Conservation (phyloP, 2,113 vertebrate species). For the Prunella himalayana region DNA sequence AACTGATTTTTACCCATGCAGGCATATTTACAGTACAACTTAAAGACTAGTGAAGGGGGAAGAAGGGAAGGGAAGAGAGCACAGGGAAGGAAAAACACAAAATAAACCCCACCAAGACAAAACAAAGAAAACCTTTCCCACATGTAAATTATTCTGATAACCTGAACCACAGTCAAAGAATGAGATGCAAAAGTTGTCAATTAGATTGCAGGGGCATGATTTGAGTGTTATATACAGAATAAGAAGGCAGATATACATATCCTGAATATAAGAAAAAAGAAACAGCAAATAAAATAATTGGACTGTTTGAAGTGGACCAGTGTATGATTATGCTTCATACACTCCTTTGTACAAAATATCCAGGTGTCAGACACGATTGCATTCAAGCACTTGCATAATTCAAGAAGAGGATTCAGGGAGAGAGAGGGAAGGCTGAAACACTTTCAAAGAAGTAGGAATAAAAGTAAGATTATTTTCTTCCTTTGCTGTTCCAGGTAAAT, state of each 20-base stretch:
- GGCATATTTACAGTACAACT: neutral
- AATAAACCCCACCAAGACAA: neutral
- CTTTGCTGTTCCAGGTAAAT: neutral
- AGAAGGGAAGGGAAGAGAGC: neutral
- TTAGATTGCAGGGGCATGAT: neutral
- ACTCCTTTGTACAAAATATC: neutral
- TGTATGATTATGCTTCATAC: neutral
- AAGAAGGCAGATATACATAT: neutral
- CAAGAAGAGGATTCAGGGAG: fast-evolving
- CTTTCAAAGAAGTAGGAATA: neutral
- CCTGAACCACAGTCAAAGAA: neutral
- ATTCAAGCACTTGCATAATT: neutral
- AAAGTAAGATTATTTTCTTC: neutral
- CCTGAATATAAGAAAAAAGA: neutral
- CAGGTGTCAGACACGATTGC: neutral
- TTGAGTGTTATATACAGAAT: neutral
- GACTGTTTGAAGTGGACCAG: neutral
- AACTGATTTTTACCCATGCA: neutral
- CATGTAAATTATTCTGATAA: neutral
- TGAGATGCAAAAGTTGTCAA: neutral
- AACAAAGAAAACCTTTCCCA: neutral
- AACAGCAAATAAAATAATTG: neutral
- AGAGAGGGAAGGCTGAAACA: neutral
- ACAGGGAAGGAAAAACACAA: neutral
- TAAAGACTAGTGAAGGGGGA: neutral